Evolutionary conservation across 1,140 invertebrate species (phyloP).

Genomic region (Hylaeus anthracinus): DNA sequence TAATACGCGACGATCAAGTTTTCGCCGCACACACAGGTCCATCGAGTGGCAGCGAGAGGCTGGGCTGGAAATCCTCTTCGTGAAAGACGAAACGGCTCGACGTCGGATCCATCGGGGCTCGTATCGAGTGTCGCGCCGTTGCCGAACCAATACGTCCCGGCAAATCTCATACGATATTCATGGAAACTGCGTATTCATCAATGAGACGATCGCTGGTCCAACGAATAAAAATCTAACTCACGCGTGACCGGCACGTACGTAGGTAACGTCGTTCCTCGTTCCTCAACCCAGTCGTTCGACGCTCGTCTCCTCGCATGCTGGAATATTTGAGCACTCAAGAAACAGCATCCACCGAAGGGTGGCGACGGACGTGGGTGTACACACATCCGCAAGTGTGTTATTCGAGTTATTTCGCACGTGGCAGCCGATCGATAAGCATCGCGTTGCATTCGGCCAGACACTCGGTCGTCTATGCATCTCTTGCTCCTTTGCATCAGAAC

Average conservation of each 20-base stretch:
- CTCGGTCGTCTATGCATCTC: constrained; percentile 1
- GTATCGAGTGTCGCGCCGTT: constrained; percentile 45
- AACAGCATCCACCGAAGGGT: constrained; percentile 20
- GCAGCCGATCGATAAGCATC: constrained; percentile 64
- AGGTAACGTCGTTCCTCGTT: neutral
- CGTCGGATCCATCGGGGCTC: constrained; percentile 22
- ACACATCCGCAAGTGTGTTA: constrained; percentile 36
- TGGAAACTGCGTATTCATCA: constrained; percentile 65
- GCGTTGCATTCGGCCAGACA: constrained; percentile 41
- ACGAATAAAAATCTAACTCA: constrained; percentile 23
- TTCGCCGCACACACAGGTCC: neutral
- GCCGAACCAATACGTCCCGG: constrained; percentile 21
- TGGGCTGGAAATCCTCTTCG: constrained; percentile 9
- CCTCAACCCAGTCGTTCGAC: neutral
- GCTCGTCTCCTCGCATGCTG: neutral
- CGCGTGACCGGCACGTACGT: neutral
- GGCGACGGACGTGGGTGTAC: constrained; percentile 8
- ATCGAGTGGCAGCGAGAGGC: neutral
- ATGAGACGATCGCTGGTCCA: constrained; percentile 58
- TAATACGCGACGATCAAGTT: constrained; percentile 35
- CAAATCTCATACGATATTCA: constrained; percentile 67
- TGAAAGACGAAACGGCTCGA: constrained; percentile 43
- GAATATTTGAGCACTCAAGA: constrained; percentile 19
- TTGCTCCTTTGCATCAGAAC: neutral
- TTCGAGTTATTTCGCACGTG: constrained; percentile 66